phyloP scores from a whole-genome alignment of 2,888 invertebrate genomes.

The Cheilosia impressa region DNA sequence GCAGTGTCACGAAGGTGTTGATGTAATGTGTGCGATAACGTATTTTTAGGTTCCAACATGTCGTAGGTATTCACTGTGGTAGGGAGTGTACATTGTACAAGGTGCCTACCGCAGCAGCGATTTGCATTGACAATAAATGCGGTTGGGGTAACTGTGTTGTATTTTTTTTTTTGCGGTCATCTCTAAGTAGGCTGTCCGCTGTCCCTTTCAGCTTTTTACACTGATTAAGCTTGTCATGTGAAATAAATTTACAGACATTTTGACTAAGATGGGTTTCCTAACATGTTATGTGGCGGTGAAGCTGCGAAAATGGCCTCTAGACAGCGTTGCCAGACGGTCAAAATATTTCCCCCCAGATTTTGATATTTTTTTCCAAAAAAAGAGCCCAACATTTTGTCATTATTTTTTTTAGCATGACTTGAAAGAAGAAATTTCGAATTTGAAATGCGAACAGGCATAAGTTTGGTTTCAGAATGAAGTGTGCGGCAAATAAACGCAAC shows the following conservation, averaged over 20 bases:
- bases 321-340: no score
- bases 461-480: no score
- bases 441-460: no score
- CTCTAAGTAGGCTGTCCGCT: not conserved
- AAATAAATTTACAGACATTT: not conserved
- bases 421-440: no score
- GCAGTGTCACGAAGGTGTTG: constrained; percentile 72
- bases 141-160: constrained; percentile 5
- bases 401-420: no score
- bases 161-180: not conserved
- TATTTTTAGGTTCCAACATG: constrained; percentile 6
- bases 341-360: no score
- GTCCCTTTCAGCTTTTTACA: not conserved
- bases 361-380: no score
- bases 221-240: not conserved
- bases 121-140: constrained; percentile 10
- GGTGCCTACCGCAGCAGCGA: not conserved
- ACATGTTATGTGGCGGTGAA: no score
- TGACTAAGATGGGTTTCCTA: not conserved
- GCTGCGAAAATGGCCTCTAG: no score
- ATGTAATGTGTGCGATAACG: constrained; percentile 50
- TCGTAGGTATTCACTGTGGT: not conserved
- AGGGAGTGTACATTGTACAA: not conserved
- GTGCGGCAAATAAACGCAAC: no score
- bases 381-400: no score